Evolutionary conservation across 2,888 invertebrate species (phyloP).

Genomic region (Patella caerulea): DNA sequence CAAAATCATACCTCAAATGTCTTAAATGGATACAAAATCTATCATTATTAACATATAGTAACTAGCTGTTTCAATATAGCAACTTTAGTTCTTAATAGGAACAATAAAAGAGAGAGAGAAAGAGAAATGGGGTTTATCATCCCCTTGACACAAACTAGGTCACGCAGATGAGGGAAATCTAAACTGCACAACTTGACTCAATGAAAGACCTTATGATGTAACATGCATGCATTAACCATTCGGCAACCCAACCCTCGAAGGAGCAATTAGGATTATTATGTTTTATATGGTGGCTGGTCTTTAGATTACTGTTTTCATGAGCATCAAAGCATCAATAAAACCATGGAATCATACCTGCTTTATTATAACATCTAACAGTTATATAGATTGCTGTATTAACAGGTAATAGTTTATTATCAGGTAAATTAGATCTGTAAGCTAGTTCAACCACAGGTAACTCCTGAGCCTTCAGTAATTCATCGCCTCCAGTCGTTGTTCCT

Average conservation of each 20-base stretch:
- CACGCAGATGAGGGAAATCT: no score
- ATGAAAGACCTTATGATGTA: no score
- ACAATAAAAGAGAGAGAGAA: no score
- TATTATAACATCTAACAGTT: constrained; percentile 15
- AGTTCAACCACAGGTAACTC: background rate
- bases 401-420: background rate
- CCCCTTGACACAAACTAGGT: no score
- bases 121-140: no score
- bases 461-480: constrained; percentile 1
- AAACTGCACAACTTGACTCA: no score
- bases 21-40: background rate
- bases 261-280: no score
- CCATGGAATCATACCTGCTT: constrained; percentile 19
- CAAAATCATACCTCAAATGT: background rate
- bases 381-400: background rate
- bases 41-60: no score
- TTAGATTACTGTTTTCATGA: no score
- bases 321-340: background rate
- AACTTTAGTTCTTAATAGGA: background rate
- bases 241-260: no score
- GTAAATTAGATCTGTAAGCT: background rate
- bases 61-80: background rate
- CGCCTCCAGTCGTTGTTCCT: constrained; percentile 19
- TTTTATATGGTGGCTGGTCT: no score
- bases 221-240: no score